Evolutionary conservation across 2,888 invertebrate species (phyloP).

Genomic region (Macropis europaea): DNA sequence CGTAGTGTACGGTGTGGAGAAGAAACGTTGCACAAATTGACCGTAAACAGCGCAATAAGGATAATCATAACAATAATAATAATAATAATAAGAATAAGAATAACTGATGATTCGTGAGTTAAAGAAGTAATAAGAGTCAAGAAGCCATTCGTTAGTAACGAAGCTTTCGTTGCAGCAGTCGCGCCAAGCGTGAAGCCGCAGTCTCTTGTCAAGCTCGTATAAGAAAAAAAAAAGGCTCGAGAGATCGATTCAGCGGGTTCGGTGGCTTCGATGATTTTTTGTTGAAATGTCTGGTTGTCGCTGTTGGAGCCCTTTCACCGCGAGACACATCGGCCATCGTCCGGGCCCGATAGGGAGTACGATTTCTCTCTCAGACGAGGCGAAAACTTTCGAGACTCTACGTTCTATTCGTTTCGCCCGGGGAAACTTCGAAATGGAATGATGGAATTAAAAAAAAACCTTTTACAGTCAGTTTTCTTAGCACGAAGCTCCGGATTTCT

Average conservation of each 20-base stretch:
- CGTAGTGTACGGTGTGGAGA: conserved; percentile 25
- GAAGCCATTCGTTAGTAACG: conserved; percentile 73
- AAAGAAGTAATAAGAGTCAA: conserved; percentile 60
- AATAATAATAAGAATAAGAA: conserved; percentile 26
- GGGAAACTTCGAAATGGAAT: too few relatives aligned
- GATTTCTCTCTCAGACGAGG: too few relatives aligned
- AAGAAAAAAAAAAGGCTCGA: conserved; percentile 58
- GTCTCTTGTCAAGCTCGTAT: conserved; percentile 64
- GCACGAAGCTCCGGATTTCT: too few relatives aligned
- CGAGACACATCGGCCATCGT: too few relatives aligned
- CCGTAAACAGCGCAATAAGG: conserved; percentile 18
- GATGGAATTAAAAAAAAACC: too few relatives aligned
- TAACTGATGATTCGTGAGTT: conserved; percentile 47
- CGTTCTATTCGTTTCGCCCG: too few relatives aligned
- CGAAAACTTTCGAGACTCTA: too few relatives aligned
- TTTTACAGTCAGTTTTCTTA: too few relatives aligned
- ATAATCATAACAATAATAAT: conserved; percentile 17
- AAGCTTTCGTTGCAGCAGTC: conserved; percentile 71
- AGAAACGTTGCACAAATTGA: conserved; percentile 34
- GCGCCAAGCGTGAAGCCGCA: conserved; percentile 75
- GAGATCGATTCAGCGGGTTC: conserved; percentile 36
- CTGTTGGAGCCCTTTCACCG: too few relatives aligned
- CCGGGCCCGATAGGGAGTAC: too few relatives aligned
- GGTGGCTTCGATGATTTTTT: neutral
- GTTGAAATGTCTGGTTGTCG: too few relatives aligned